Evolutionary conservation across 2,113 vertebrate species (phyloP).

Genomic region (Indicator indicator): DNA sequence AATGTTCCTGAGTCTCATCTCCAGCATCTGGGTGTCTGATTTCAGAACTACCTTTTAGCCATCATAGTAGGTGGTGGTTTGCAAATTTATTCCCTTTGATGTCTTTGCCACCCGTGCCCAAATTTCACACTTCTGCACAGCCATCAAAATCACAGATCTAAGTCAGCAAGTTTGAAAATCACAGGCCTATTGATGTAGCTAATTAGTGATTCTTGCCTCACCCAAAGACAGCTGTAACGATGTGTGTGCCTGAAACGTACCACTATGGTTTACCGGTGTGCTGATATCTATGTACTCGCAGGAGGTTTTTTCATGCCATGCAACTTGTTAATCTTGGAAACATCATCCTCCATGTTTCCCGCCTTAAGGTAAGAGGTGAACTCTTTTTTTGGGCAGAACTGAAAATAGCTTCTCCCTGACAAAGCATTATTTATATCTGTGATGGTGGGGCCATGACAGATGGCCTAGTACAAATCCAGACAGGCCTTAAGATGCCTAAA

Average conservation of each 20-base stretch:
- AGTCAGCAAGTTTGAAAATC: neutral
- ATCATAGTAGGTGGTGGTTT: neutral
- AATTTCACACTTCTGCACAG: neutral
- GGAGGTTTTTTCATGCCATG: neutral
- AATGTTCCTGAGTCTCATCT: neutral
- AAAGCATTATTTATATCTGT: neutral
- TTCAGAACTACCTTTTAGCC: neutral
- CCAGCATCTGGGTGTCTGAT: neutral
- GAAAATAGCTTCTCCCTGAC: neutral
- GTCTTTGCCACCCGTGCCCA: neutral
- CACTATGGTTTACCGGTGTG: neutral
- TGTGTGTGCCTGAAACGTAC: neutral
- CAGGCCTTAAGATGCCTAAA: too few species aligned
- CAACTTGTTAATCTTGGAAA: neutral
- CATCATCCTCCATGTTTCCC: neutral
- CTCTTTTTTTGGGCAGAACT: neutral
- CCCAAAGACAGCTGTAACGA: neutral
- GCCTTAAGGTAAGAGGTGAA: neutral
- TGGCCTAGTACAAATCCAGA: too few species aligned
- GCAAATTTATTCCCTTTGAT: neutral
- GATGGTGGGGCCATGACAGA: too few species aligned
- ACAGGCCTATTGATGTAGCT: fast-evolving
- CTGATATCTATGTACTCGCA: neutral
- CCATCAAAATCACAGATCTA: neutral
- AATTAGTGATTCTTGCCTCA: neutral